Evolutionary conservation across 2,797 vertebrate species (phyloP).

Genomic region (Halcyon leucocephala): DNA sequence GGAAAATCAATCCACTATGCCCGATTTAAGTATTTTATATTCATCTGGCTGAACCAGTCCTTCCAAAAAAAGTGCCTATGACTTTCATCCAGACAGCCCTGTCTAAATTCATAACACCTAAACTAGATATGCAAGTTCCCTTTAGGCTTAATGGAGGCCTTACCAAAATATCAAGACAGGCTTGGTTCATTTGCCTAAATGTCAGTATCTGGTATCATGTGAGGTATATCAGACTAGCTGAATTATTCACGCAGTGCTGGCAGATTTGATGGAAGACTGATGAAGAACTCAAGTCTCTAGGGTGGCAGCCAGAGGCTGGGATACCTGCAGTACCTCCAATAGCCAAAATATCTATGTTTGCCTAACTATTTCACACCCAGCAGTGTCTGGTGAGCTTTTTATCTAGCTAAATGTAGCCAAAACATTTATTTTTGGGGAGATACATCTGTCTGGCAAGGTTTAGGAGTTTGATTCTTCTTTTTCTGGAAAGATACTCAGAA

Average conservation of each 20-base stretch:
- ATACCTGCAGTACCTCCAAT: neutral
- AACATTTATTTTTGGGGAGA: neutral
- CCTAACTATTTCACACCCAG: neutral
- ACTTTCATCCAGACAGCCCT: neutral
- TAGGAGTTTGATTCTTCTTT: neutral
- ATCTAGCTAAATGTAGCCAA: neutral
- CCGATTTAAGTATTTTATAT: neutral
- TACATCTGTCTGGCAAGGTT: neutral
- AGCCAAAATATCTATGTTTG: neutral
- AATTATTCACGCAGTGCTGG: neutral
- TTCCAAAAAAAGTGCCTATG: too few relatives aligned
- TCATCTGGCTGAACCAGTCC: neutral
- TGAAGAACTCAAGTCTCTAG: neutral
- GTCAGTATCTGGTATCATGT: neutral
- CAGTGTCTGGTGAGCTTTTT: neutral
- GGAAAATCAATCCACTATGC: neutral
- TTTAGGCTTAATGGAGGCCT: neutral
- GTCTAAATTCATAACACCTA: neutral
- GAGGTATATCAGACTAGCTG: neutral
- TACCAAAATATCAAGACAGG: fast-evolving
- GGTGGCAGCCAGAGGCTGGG: neutral
- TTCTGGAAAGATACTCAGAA: neutral
- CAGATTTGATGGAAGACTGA: neutral
- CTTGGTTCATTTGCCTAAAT: neutral
- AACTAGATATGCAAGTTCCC: neutral